A percentile compares a stretch with the other conserved stretches of the same genome.
Conservation (phyloP, 2,113 vertebrate genomes). For the Grammomys surdaster region DNA sequence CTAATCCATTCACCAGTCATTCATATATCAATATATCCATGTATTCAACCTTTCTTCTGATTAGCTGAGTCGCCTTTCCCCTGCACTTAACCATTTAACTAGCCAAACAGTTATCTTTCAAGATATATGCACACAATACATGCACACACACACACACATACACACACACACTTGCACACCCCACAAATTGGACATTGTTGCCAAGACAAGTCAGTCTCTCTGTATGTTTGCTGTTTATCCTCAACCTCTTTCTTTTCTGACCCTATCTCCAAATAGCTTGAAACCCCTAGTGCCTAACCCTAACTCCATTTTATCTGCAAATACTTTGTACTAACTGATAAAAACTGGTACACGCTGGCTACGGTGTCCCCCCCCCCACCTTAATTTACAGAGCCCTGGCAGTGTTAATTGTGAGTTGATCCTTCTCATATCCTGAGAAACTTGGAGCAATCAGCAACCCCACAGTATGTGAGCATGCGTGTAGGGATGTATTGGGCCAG, state of each 20-base stretch:
- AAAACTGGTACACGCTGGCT: neutral
- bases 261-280: constrained; percentile 26
- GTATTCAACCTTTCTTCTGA: neutral
- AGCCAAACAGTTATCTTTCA: neutral
- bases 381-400: neutral
- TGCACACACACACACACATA: too few relatives aligned
- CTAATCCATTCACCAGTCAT: neutral
- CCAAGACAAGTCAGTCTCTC: constrained; percentile 22
- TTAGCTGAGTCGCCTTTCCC: neutral
- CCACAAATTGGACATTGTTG: constrained; percentile 3
- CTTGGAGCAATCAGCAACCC: neutral
- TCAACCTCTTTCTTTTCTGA: constrained; percentile 28
- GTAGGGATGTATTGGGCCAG: neutral
- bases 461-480: neutral
- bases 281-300: neutral
- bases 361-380: neutral
- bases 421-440: neutral
- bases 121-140: neutral
- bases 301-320: constrained; percentile 37
- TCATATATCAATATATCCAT: neutral
- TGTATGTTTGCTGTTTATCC: constrained; percentile 35
- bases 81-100: neutral
- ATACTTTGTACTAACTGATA: neutral
- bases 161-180: neutral
- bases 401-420: constrained; percentile 23